A percentile compares a stretch with the other conserved stretches of the same genome.
Evolutionary conservation across 2,797 vertebrate genomes (phyloP).

Genomic region (Amazonetta brasiliensis): DNA sequence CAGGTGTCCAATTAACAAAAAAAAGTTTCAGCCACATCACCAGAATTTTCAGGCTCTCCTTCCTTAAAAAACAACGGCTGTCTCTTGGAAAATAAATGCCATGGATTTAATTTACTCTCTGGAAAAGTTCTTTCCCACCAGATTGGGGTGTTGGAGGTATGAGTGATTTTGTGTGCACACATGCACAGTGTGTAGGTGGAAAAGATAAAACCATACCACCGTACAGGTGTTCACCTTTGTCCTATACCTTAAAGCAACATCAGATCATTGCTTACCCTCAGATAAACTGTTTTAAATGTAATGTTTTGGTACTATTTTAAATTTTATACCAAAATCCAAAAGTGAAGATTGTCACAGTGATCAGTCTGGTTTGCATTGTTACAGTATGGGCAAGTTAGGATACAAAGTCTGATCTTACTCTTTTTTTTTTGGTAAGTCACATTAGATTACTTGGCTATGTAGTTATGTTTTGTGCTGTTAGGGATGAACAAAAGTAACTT

Average conservation of each 20-base stretch:
- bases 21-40: too few relatives aligned
- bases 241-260: neutral
- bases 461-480: neutral
- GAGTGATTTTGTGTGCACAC: neutral
- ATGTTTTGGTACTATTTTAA: neutral
- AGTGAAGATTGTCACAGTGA: too few relatives aligned
- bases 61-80: too few relatives aligned
- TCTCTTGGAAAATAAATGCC: neutral
- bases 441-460: accelerated
- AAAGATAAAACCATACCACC: neutral
- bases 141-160: neutral
- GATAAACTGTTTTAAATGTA: neutral
- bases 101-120: neutral
- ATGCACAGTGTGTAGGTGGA: accelerated
- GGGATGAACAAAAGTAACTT: neutral
- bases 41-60: neutral
- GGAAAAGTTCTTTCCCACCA: neutral
- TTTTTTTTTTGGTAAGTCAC: neutral
- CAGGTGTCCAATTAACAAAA: neutral
- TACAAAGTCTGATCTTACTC: neutral
- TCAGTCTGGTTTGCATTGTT: neutral
- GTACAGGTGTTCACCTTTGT: neutral
- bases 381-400: accelerated
- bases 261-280: neutral
- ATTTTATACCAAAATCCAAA: neutral